Conservation (phyloP, 2,888 invertebrate genomes). For the Pyrrhosoma nymphula region DNA sequence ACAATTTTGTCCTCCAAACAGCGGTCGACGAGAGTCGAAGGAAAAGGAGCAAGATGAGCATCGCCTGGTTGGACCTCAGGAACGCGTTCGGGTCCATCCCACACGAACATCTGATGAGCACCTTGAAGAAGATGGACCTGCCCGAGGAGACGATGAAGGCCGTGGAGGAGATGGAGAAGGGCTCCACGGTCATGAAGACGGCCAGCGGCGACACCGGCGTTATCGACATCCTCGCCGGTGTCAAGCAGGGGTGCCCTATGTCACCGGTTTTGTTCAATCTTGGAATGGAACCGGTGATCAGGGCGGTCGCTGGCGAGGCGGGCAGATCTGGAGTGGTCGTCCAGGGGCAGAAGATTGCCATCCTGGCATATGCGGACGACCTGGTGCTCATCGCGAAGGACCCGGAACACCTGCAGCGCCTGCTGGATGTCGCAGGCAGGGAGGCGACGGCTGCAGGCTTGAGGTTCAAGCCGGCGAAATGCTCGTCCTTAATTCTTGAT, state of each 20-base stretch:
- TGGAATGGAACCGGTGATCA: not conserved
- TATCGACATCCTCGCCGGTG: not conserved
- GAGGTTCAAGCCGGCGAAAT: too few species aligned
- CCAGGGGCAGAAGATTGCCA: not conserved
- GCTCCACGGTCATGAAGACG: constrained; percentile 70
- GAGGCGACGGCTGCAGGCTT: too few species aligned
- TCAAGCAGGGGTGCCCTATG: not conserved
- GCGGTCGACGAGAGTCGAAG: constrained; percentile 72
- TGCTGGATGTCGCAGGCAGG: too few species aligned
- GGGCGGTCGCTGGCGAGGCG: not conserved
- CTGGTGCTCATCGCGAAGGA: too few species aligned
- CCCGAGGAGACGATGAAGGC: constrained; percentile 69
- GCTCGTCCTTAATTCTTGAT: too few species aligned
- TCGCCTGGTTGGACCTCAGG: constrained; percentile 73
- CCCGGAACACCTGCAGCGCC: too few species aligned
- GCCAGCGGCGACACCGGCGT: not conserved
- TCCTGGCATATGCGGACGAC: too few species aligned
- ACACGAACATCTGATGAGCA: constrained; percentile 73
- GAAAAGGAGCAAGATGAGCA: constrained; percentile 70
- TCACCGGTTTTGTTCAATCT: not conserved
- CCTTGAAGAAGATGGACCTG: constrained; percentile 73
- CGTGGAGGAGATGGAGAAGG: constrained; percentile 71
- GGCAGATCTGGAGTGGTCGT: not conserved
- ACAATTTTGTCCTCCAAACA: constrained; percentile 75
- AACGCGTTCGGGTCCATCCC: constrained; percentile 75